Percentiles rank a stretch among this genome's conserved stretches.
Conservation (phyloP, 2,113 vertebrate genomes). For the Proteles cristata region DNA sequence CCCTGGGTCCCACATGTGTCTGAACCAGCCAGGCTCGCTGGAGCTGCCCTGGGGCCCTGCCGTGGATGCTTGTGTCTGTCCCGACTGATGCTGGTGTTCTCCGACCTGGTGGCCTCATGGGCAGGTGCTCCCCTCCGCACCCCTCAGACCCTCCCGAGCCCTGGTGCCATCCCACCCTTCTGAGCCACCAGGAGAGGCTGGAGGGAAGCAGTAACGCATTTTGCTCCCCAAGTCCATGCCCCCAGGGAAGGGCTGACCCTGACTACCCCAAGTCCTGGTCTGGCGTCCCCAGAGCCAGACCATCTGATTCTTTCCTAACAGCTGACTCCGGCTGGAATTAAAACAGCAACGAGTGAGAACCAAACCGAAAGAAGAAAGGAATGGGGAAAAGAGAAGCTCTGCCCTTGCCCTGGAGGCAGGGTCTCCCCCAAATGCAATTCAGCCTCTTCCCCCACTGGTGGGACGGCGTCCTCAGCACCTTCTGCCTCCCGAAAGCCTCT, state of each 20-base stretch:
- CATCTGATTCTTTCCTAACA: neutral
- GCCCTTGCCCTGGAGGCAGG: fast-evolving
- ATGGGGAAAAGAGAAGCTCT: neutral
- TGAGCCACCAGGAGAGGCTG: neutral
- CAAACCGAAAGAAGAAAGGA: neutral
- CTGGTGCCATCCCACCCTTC: neutral
- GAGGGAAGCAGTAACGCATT: neutral
- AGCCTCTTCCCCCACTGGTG: neutral
- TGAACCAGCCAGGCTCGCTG: neutral
- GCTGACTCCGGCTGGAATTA: neutral
- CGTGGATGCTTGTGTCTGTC: neutral
- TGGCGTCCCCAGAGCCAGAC: neutral
- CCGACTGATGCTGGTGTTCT: neutral
- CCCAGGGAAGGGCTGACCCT: neutral
- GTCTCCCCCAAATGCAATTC: neutral
- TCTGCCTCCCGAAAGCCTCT: neutral
- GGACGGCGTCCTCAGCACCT: neutral
- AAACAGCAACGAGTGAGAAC: neutral
- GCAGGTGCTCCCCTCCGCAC: neutral
- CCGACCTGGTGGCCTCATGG: neutral
- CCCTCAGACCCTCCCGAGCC: neutral
- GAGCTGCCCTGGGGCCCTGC: neutral
- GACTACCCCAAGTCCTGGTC: fast-evolving
- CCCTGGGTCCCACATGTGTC: neutral
- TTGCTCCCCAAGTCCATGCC: neutral